Evolutionary conservation across 2,113 vertebrate species (phyloP), one percentile per base, ranked within the genome.

Genomic region (Vireo altiloquus): DNA sequence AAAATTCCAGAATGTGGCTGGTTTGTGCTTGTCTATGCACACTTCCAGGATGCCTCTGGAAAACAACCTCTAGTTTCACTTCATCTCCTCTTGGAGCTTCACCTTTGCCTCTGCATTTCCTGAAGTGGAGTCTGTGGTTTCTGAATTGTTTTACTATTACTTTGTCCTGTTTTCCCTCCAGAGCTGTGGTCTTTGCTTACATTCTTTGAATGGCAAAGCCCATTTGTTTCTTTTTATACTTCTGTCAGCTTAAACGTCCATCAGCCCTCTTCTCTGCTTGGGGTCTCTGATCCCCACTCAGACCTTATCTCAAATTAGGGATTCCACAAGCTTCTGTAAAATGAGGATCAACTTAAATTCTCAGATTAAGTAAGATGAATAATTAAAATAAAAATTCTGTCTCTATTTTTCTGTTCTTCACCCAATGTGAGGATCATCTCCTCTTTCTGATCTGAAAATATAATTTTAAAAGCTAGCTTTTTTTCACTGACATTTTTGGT

Each of bases 211-310:
- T 2, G 24, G 92, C 88, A 94, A 94, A 96, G 80, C 79, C 92
- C 94, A 90, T 96, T 97, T 97, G 89, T 92, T 96, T 95, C 89
- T 66, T 87, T 94, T 94, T 89, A 95, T 93, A 83, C 44, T 94
- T 90, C 89, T 92, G 82, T 93, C 90, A 87, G 90, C 91, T 96
- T 93, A 95, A 95, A 89, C 33, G 93, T 95, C 91, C 77, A 76
- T 89, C 86, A 94, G 89, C 60, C 44, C 7, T 83, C 71, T 59
- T 83, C 95, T 94, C 94, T 93, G 91, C 92, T 93, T 96, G 96
- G 68, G 89, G 94, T 95, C 94, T 92, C 90, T 96, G 92, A 96
- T 92, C 89, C 94, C 56, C 0, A 23, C 91, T 94, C 86, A 95
- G 94, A 94, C 93, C 81, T 89, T 91, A 85, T 92, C 82, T 54